These are phyloP conservation scores for Cyanoliseus patagonus DNA, from an alignment of 2,113 vertebrate genomes.

Conservation along the genomic window DNA sequence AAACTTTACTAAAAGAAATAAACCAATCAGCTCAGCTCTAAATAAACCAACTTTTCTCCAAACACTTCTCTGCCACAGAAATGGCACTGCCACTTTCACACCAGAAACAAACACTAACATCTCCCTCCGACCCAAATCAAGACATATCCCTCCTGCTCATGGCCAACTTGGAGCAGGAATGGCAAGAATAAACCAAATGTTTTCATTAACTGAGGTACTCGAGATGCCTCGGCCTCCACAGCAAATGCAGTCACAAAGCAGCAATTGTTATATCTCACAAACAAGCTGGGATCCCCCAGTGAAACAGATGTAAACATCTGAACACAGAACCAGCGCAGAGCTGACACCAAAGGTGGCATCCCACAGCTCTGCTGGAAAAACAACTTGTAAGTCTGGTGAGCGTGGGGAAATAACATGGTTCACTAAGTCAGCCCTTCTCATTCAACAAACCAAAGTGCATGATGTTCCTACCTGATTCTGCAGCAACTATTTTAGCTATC, in stretches of 20 bases:
- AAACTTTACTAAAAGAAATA: not conserved
- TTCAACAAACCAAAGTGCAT: fast-evolving
- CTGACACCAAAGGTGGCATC: not conserved
- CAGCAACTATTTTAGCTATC: constrained; percentile 93
- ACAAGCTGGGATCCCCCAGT: not conserved
- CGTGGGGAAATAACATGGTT: fast-evolving
- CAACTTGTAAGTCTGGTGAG: not conserved
- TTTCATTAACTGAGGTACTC: not conserved
- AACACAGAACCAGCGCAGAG: not conserved
- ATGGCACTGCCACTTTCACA: not conserved
- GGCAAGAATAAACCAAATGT: not conserved
- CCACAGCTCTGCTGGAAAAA: not conserved
- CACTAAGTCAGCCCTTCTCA: not conserved
- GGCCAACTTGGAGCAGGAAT: not conserved
- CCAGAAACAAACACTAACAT: not conserved
- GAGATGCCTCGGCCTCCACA: not conserved
- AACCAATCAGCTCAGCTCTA: not conserved
- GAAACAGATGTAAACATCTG: not conserved
- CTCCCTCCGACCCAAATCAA: not conserved
- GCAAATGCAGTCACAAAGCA: not conserved
- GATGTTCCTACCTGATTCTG: constrained; percentile 78
- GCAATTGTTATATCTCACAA: not conserved
- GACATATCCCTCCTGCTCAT: fast-evolving
- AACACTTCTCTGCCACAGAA: not conserved
- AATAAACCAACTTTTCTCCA: not conserved